These are phyloP conservation scores for Trachemys scripta DNA, from an alignment of 2,113 vertebrate species.

Conservation along the genomic window DNA sequence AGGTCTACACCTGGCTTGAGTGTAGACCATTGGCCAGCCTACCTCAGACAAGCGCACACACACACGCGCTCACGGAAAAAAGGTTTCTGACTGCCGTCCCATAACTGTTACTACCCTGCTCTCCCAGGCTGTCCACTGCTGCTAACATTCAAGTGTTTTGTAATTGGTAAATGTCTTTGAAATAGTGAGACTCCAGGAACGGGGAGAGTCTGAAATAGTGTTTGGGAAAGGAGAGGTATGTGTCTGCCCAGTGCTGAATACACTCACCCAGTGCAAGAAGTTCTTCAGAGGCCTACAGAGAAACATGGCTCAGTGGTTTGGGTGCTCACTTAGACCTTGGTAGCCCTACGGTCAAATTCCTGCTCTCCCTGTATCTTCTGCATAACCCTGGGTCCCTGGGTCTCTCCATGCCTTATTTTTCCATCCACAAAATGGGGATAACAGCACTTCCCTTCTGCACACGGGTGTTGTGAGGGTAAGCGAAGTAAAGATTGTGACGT, in stretches of 20 bases:
- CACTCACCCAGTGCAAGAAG: background rate
- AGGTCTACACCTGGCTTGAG: background rate
- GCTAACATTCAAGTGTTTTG: background rate
- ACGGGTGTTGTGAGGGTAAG: background rate
- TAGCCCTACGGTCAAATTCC: background rate
- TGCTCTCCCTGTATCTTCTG: background rate
- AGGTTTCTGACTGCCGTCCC: too few species aligned
- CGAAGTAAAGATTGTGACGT: too few species aligned
- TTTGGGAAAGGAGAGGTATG: background rate
- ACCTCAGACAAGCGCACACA: background rate
- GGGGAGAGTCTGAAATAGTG: too few species aligned
- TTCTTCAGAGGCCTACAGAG: background rate
- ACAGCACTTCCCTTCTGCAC: background rate
- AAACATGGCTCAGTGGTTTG: background rate
- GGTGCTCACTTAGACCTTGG: background rate
- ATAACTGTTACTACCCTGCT: background rate
- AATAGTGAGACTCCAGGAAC: too few species aligned
- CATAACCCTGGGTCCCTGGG: background rate
- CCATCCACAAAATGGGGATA: background rate
- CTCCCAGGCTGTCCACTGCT: background rate
- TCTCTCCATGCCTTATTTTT: background rate
- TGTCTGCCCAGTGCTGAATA: background rate
- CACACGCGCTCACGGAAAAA: fast-evolving
- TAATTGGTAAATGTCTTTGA: too few species aligned
- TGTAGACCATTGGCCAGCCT: background rate